Base-by-base conservation (phyloP, 2,797 vertebrate species). In the Momotus momota region DNA sequence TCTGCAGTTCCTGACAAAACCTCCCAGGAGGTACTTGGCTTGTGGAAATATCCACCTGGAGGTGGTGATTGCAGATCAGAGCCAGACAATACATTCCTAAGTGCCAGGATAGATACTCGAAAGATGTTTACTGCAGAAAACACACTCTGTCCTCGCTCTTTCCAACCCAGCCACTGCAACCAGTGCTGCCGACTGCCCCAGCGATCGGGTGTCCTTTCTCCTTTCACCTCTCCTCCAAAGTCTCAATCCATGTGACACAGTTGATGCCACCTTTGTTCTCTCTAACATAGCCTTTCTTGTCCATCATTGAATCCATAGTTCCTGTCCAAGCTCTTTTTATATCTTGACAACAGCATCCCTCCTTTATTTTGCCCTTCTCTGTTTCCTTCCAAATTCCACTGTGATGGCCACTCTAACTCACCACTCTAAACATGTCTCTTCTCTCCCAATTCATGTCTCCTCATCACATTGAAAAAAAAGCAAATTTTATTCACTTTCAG, bases 381-480 rank as follows among this genome's bases (percentile, higher is more conserved):
- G 9, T 73, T 92, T 79, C 73, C 40, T 85, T 78, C 69, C 46
- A 26, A 61, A 78, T 87, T 77, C 75, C 22, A 67, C 60, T n/a
- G 27, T 14, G 41, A 43, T 62, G 70, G 75, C 45, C 41, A 54
- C 27, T 58, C 57, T 8, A 85, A 33, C 41, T 90, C 61, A 71
- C 33, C 60, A 20, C 54, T 85, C 61, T 57, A 91, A 81, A 77
- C 46, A 43, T 27, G 27, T n/a, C 35, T 80, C 41, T 85, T 91
- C 65, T 82, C 18, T 9, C 2, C 1, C 25, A 58, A 57, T 61
- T 69, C 54, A 58, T 66, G 40, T 17, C 81, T 92, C 48, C 78
- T 88, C 67, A 90, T 78, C 73, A 77, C 51, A 93, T 81, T 31
- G 67, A 95, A 96, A 91, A 91, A 83, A 90, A 91, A 94, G 80